phyloP scores from a whole-genome alignment of 2,797 vertebrate genomes.

The Periophthalmus magnuspinnatus region DNA sequence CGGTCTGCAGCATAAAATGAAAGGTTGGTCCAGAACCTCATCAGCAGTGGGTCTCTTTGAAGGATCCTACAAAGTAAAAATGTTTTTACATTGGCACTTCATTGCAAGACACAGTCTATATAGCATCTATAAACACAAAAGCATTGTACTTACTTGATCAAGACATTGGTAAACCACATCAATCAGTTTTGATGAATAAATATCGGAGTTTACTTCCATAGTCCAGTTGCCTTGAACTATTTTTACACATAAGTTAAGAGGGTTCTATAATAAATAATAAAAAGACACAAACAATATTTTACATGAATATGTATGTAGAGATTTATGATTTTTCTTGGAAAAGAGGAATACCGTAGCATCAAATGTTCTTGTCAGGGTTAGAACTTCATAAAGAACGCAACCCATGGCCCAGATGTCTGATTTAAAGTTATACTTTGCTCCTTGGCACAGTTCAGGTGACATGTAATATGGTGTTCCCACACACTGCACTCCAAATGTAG shows the following conservation, averaged over 20 bases:
- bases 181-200: slow-evolving; percentile 87
- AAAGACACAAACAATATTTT: slow-evolving; percentile 3
- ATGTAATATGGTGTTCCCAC: slow-evolving; percentile 99
- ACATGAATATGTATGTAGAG: background rate
- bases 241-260: slow-evolving; percentile 97
- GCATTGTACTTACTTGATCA: slow-evolving; percentile 83
- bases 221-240: slow-evolving; percentile 98
- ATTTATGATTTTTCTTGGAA: background rate
- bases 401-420: slow-evolving; percentile 99
- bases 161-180: slow-evolving; percentile 91
- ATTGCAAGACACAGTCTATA: background rate
- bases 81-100: background rate
- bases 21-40: slow-evolving; percentile 85
- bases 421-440: slow-evolving; percentile 97
- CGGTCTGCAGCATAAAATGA: slow-evolving; percentile 85
- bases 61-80: slow-evolving; percentile 83
- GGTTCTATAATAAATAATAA: slow-evolving; percentile 79
- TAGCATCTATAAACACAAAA: background rate
- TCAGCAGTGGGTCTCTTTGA: slow-evolving; percentile 91
- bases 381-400: slow-evolving; percentile 93
- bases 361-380: slow-evolving; percentile 95
- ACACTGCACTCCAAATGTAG: slow-evolving; percentile 75
- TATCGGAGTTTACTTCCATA: slow-evolving; percentile 89
- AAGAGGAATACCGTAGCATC: slow-evolving; percentile 88
- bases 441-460: slow-evolving; percentile 98